Base-by-base conservation (phyloP, 2,797 vertebrate genomes). In the Coccyzus lansbergi region DNA sequence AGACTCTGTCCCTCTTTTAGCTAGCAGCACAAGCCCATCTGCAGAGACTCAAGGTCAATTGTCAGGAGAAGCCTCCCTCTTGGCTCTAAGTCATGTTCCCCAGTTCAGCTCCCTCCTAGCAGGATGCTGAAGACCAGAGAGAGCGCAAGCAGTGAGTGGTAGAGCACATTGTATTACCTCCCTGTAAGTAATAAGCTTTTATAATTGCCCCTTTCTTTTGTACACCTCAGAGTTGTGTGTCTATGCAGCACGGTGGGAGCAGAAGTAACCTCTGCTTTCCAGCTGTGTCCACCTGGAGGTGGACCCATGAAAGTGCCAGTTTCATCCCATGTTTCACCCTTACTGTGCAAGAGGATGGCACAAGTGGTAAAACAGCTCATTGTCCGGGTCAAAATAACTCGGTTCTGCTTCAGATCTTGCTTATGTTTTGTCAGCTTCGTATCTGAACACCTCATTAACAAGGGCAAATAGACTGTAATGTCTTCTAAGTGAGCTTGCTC, bases 401-500 rank as follows among this genome's bases (percentile, higher is more conserved):
- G 2, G 19, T 81, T 88, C 56, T 88, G 49, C 65, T 79, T 72
- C 64, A 59, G n/a, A 21, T 40, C 40, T 84, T 69, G 34, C 59
- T 88, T 91, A 9, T n/a, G 48, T 83, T 94, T 92, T 56, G 76
- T 25, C 48, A 70, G 48, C 24, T 90, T 88, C 1, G 0, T 46
- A 58, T 56, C 44, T 48, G 55, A 84, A 70, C 10, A 13, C 65
- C 62, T 86, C 88, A 76, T 72, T 88, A 92, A 58, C 14, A 59
- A 65, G 74, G 29, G 34, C 29, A 91, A 93, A 92, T 36, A 80
- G 51, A 49, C 69, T 69, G 36, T 59, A 87, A 78, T 7, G 2
- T 48, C 83, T 86, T 80, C 65, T 93, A 64, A 87, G 78, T n/a
- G 81, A 81, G 56, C 46, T 90, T 67, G 48, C 78, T 95, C 83